These are phyloP conservation scores for Protosalanx chinensis DNA, from an alignment of 2,797 vertebrate species.

Conservation along the genomic window DNA sequence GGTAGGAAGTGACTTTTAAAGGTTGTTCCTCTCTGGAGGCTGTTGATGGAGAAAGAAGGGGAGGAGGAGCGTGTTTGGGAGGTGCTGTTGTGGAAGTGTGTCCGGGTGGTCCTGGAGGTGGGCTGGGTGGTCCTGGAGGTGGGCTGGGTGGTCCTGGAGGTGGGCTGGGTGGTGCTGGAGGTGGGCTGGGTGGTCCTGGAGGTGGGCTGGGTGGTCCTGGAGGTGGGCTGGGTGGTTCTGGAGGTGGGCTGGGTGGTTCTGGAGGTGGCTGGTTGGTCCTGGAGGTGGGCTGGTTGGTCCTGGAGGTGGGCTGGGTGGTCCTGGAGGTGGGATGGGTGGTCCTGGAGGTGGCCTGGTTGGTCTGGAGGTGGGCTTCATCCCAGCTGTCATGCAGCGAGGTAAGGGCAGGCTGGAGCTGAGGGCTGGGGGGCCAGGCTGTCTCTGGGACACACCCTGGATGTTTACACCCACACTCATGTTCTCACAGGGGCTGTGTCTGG, in stretches of 20 bases:
- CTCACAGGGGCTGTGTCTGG: conserved; percentile 38
- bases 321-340: no score
- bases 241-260: conserved; percentile 30
- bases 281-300: no score
- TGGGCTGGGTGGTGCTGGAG: conserved; percentile 28
- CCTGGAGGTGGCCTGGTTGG: no score
- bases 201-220: conserved; percentile 29
- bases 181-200: conserved; percentile 35
- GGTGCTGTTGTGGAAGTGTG: conserved; percentile 42
- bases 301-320: no score
- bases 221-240: conserved; percentile 36
- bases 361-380: conserved; percentile 51
- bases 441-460: conserved; percentile 70
- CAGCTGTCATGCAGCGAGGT: conserved; percentile 63
- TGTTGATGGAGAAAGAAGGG: conserved; percentile 48
- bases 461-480: conserved; percentile 77
- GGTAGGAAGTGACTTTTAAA: conserved; percentile 59
- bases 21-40: conserved; percentile 55
- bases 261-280: conserved; percentile 19
- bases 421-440: conserved; percentile 69
- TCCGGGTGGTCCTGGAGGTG: conserved; percentile 7
- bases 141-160: conserved; percentile 27
- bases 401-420: conserved; percentile 78
- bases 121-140: conserved; percentile 35
- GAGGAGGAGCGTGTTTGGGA: conserved; percentile 43